phyloP scores from a whole-genome alignment of 2,797 vertebrate genomes.

The Coregonus ussuriensis region DNA sequence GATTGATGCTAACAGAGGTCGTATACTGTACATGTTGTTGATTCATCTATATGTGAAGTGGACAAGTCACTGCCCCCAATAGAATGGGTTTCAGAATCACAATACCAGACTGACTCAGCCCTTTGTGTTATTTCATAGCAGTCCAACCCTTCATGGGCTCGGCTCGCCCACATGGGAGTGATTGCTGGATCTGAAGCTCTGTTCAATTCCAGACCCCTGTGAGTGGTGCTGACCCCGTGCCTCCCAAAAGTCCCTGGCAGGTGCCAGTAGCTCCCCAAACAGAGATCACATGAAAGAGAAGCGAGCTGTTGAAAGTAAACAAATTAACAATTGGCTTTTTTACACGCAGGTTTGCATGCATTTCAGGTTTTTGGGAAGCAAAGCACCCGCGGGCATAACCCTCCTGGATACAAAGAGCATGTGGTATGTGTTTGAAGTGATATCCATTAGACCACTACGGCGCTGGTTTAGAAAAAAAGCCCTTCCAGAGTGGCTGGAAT shows the following conservation, averaged over 20 bases:
- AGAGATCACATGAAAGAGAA: conserved; percentile 48
- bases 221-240: conserved; percentile 13
- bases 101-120: conserved; percentile 26
- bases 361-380: conserved; percentile 46
- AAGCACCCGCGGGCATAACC: conserved; percentile 51
- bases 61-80: background rate
- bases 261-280: conserved; percentile 58
- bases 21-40: conserved; percentile 19
- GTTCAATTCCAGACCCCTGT: conserved; percentile 19
- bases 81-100: conserved; percentile 25
- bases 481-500: conserved; percentile 12
- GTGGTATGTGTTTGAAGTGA: conserved; percentile 58
- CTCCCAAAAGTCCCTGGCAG: conserved; percentile 25
- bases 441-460: conserved; percentile 38
- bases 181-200: conserved; percentile 23
- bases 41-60: background rate
- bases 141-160: background rate
- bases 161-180: conserved; percentile 35
- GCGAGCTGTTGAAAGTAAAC: conserved; percentile 64
- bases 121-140: background rate
- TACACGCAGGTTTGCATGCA: conserved; percentile 21
- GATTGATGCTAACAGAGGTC: background rate
- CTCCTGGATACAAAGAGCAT: conserved; percentile 40
- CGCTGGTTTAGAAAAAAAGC: conserved; percentile 26
- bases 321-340: conserved; percentile 62